Base-by-base conservation (phyloP, 2,797 vertebrate species). In the Gephyroberyx darwinii region DNA sequence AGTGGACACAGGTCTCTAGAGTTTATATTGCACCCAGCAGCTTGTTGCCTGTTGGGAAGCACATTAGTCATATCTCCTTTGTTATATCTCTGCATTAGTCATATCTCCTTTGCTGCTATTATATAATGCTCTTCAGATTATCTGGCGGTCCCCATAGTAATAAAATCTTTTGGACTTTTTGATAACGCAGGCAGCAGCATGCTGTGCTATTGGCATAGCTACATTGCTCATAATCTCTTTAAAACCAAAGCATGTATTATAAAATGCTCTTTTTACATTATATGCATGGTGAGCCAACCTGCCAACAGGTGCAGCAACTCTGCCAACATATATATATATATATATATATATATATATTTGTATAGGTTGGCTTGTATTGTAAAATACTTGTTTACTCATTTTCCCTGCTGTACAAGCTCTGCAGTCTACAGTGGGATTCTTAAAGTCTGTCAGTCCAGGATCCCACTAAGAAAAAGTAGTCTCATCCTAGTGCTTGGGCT, bases 1-100 rank as follows among this genome's bases (percentile, higher is more conserved):
- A 62, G 39, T 75, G 71, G 52, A 65, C 72, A 66, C 63, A 41
- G 68, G 45, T 75, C 60, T 30, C 9, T 5, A 30, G 77, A 68
- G 55, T 71, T 66, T 77, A 47, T 33, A 65, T 65, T 43, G 41
- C 50, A 69, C 60, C 53, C 55, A 60, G 58, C 65, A 59, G 60
- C 65, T 67, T 51, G n/a, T 71, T 71, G 50, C 68, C 69, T 71
- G 53, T 59, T 56, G 66, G 76, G 70, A 70, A 63, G 37, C 63
- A 51, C 37, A 72, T 82, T 85, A 73, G 69, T 84, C 84, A 77
- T 66, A 72, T 74, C 57, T 81, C 64, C 64, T 82, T 79, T 65
- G 74, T 82, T 66, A 57, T 75, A 71, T 83, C 65, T 74, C 67
- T 45, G 65, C 69, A 84, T 89, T 84, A 85, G 73, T 89, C 77